Conservation (phyloP, 2,888 invertebrate species). For the Onchidella celtica region DNA sequence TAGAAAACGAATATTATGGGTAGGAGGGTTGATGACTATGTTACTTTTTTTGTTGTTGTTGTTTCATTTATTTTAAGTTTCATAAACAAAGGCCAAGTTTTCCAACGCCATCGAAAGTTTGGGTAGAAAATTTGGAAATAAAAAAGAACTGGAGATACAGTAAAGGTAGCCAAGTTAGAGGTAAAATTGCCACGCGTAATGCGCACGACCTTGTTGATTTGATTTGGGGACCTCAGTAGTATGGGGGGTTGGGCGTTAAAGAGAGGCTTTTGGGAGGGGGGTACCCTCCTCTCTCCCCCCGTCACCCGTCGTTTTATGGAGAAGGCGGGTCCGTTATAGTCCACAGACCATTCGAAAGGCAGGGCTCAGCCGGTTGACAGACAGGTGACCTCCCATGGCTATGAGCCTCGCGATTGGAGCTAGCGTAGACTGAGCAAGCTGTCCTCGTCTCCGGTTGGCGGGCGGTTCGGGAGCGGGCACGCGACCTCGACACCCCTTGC, state of each 20-base stretch:
- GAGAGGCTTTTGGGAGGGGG: not conserved
- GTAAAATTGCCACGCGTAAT: conserved; percentile 27
- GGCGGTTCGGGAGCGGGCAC: conserved; percentile 38
- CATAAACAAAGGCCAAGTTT: too few species aligned
- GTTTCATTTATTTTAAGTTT: too few species aligned
- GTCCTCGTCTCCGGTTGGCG: conserved; percentile 16
- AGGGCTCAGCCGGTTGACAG: conserved; percentile 9
- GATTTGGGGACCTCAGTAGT: not conserved
- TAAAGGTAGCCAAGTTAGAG: not conserved
- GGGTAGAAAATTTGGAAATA: too few species aligned
- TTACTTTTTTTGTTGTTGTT: too few species aligned
- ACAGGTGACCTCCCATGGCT: not conserved
- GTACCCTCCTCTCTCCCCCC: conserved; percentile 3
- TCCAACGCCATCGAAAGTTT: too few species aligned
- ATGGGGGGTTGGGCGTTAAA: not conserved
- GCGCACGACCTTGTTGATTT: conserved; percentile 12
- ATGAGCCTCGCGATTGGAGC: conserved; percentile 7
- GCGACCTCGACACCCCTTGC: conserved; percentile 41
- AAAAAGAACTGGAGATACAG: too few species aligned
- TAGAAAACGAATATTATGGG: too few species aligned
- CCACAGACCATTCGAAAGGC: not conserved
- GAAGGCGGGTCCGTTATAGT: not conserved
- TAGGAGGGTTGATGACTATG: too few species aligned
- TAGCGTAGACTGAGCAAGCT: not conserved
- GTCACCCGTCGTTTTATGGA: not conserved